A percentile compares a stretch with the other conserved stretches of the same genome.
Conservation (phyloP, 2,888 invertebrate species). For the Coecobrya sp. region DNA sequence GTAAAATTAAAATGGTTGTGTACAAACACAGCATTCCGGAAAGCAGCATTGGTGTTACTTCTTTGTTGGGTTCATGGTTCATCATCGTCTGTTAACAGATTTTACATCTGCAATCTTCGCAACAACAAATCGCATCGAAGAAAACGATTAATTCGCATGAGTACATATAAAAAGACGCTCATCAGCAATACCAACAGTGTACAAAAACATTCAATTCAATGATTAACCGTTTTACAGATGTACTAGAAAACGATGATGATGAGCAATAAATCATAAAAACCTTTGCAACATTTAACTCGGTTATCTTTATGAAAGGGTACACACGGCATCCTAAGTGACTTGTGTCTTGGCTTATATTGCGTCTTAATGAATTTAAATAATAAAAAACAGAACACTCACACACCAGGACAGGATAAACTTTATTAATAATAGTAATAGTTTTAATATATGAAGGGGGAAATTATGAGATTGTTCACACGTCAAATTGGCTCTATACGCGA, state of each 20-base stretch:
- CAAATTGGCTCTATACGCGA: conserved; percentile 64
- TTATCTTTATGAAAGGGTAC: conserved; percentile 73
- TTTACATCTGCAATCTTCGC: not conserved
- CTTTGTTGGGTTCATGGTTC: conserved; percentile 24
- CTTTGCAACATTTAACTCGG: conserved; percentile 71
- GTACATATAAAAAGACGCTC: not conserved
- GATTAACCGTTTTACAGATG: conserved; percentile 63
- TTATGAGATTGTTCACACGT: conserved; percentile 81
- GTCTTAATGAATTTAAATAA: conserved; percentile 65
- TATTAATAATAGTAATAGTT: conserved; percentile 62
- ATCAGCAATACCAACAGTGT: not conserved
- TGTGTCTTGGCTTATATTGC: conserved; percentile 33
- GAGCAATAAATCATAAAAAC: conserved; percentile 72
- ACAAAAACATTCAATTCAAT: not conserved
- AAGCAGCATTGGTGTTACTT: conserved; percentile 3
- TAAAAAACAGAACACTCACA: conserved; percentile 49
- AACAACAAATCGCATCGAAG: not conserved
- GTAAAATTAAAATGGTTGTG: not conserved
- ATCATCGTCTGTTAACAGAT: conserved; percentile 49
- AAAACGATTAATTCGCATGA: not conserved
- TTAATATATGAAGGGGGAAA: conserved; percentile 75
- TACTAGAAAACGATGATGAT: conserved; percentile 59
- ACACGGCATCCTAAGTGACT: conserved; percentile 71
- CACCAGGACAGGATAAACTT: conserved; percentile 44
- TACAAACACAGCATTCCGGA: not conserved